Evolutionary conservation across 2,113 vertebrate genomes (phyloP).

Genomic region (Theristicus caerulescens): DNA sequence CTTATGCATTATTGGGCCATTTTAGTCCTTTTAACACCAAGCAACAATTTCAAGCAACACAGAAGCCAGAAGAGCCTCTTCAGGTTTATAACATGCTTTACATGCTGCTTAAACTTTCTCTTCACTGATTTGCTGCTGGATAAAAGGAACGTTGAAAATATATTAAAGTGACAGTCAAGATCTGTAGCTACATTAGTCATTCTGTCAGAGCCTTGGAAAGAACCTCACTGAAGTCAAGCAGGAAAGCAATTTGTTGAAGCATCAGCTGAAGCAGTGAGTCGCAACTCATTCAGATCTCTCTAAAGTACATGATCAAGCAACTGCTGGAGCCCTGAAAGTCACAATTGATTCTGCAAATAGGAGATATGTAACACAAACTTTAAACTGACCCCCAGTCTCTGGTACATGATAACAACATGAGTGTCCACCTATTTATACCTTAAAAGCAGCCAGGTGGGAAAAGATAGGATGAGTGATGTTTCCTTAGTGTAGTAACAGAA

Average conservation of each 20-base stretch:
- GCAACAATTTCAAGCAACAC: neutral
- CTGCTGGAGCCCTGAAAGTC: constrained; percentile 1
- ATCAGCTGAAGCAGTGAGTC: constrained; percentile 2
- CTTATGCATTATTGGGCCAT: neutral
- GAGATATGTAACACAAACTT: neutral
- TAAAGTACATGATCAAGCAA: neutral
- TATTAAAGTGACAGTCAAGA: constrained; percentile 18
- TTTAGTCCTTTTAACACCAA: neutral
- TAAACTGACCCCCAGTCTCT: neutral
- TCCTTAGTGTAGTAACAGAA: neutral
- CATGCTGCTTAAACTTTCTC: neutral
- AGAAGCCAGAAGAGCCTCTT: neutral
- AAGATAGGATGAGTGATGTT: neutral
- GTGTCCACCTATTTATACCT: neutral
- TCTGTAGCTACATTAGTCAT: constrained; percentile 20
- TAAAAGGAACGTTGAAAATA: neutral
- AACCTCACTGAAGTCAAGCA: constrained; percentile 1
- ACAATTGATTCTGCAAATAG: neutral
- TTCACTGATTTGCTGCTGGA: neutral
- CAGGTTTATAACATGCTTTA: neutral
- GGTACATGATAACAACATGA: neutral
- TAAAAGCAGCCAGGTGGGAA: neutral
- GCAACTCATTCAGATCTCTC: neutral
- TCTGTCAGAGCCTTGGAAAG: constrained; percentile 16
- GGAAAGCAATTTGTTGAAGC: constrained; percentile 31